These are phyloP conservation scores for Axea sp. DNA, from an alignment of 2,888 invertebrate species.

Conservation along the genomic window DNA sequence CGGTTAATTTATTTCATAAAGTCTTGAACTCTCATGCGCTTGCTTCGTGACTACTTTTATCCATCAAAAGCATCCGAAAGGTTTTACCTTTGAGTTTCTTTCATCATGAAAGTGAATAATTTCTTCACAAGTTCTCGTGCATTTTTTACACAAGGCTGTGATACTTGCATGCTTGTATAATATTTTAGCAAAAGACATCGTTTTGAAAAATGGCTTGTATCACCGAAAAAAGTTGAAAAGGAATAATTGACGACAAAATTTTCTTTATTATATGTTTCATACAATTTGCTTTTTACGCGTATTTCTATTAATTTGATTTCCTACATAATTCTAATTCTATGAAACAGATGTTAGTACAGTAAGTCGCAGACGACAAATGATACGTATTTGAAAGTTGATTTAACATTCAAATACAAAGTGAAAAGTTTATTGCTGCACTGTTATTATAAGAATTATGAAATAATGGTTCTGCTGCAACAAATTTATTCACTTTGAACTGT, in stretches of 20 bases:
- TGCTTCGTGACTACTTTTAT: conserved; percentile 60
- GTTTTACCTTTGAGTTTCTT: conserved; percentile 65
- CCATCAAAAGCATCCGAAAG: conserved; percentile 64
- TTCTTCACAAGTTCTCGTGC: conserved; percentile 50
- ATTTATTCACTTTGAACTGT: no score
- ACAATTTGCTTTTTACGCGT: no score
- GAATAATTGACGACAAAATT: conserved; percentile 49
- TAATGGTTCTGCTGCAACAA: no score
- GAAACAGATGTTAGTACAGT: no score
- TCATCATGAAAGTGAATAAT: conserved; percentile 61
- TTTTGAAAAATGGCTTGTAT: conserved; percentile 36
- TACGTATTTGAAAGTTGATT: no score
- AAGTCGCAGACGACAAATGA: no score
- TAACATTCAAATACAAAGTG: no score
- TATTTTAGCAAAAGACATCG: conserved; percentile 39
- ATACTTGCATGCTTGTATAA: conserved; percentile 43
- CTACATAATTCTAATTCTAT: no score
- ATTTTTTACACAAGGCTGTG: conserved; percentile 45
- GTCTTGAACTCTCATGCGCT: conserved; percentile 45
- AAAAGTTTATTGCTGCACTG: no score
- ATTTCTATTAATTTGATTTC: no score
- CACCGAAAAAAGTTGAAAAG: conserved; percentile 25
- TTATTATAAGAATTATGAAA: no score
- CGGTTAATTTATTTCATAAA: conserved; percentile 59
- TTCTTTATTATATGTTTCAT: conserved; percentile 35